Base-by-base conservation (phyloP, 2,797 vertebrate genomes). In the Chaetophractus vellerosus region DNA sequence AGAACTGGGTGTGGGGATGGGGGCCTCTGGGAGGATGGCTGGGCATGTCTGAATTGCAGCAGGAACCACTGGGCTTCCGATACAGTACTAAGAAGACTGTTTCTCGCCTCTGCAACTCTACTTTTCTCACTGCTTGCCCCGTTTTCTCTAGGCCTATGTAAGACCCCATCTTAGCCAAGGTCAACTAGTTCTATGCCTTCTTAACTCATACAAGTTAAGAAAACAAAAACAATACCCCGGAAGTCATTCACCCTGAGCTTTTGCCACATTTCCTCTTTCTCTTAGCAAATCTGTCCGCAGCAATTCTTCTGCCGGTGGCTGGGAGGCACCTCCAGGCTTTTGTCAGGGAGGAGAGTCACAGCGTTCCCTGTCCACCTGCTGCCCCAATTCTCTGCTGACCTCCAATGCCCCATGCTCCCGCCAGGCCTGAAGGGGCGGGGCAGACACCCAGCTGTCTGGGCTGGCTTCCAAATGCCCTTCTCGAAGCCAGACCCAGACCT, bases 201-300 rank as follows among this genome's bases (percentile, higher is more conserved):
- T 92, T 31, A 64, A 87, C 41, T n/a, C 74, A 33, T 5, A 38
- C 0, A 26, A 26, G 18, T 78, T 63, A 75, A 82, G 79, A 94
- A 91, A 95, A 93, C 88, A 95, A 95, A 87, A 88, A 93, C 55
- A 94, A 72, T 79, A 64, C 10, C 78, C 89, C 96, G 98, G 98
- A 98, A 98, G 96, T 96, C 91, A 45, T 90, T 90, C 92, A 96
- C 96, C 96, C 85, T 72, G 86, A 97, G 96, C 93, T 79, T 95
- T 98, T 97, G 97, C 98, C 92, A 96, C 98, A 98, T 96, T 98
- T 98, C 98, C 98, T 98, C 96, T 97, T 90, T 48, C 24, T 61
- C 90, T 5, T 57, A 89, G 88, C 96, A 97, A 95, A 97, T 92
- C 89, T 26, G 83, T 82, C 59, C 0, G 75, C 41, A 59, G 41